Conservation (phyloP, 92 coral and sea anemone species). For the Porites cylindrica region DNA sequence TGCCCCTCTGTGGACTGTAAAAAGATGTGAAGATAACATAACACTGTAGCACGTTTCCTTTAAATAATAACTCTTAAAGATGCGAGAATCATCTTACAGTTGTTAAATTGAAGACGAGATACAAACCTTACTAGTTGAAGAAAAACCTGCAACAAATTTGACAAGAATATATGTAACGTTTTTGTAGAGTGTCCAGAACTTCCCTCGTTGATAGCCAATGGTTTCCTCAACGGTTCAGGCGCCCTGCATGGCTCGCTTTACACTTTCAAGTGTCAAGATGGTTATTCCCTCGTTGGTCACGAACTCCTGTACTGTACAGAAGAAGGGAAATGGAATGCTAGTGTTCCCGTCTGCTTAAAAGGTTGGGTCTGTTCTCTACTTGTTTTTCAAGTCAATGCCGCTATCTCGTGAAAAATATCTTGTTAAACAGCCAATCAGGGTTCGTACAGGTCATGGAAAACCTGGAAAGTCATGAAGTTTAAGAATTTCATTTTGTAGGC, state of each 20-base stretch:
- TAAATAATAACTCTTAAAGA: too few species aligned
- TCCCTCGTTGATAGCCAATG: slow-evolving; percentile 6
- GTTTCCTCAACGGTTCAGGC: not conserved
- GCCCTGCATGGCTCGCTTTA: slow-evolving; percentile 8
- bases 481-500: too few species aligned
- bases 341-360: slow-evolving; percentile 20
- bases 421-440: not conserved
- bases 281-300: slow-evolving; percentile 9
- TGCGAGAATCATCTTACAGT: too few species aligned
- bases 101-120: too few species aligned
- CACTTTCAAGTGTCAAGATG: slow-evolving; percentile 14
- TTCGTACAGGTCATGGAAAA: too few species aligned
- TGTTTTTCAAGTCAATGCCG: too few species aligned
- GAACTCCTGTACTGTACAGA: slow-evolving; percentile 4
- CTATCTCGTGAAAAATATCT: not conserved
- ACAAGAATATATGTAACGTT: not conserved
- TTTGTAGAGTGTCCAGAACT: slow-evolving; percentile 3
- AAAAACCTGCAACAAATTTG: not conserved
- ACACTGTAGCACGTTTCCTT: too few species aligned
- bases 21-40: too few species aligned
- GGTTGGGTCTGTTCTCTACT: not conserved
- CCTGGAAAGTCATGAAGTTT: too few species aligned
- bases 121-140: not conserved
- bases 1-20: too few species aligned
- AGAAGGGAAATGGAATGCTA: slow-evolving; percentile 10